Conservation (phyloP, 2,888 invertebrate species). For the Patella pellucida region DNA sequence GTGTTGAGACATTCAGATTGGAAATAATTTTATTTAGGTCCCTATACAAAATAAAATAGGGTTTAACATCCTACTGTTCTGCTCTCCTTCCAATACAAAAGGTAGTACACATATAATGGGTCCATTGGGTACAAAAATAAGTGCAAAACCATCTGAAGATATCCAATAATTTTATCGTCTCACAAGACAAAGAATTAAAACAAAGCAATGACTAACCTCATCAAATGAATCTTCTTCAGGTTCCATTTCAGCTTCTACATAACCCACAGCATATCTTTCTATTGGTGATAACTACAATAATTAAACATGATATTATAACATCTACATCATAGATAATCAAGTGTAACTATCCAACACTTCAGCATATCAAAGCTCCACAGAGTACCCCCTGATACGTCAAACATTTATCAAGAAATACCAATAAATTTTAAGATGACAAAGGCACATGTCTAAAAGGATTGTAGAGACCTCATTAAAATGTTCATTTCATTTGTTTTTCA, state of each 20-base stretch:
- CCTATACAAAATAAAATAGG: no score
- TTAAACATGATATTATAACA: not conserved
- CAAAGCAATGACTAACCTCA: not conserved
- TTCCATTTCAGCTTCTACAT: slow-evolving; percentile 89
- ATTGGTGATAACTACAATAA: slow-evolving; percentile 85
- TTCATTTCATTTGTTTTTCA: not conserved
- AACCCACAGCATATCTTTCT: slow-evolving; percentile 94
- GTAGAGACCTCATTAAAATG: not conserved
- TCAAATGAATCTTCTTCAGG: slow-evolving; percentile 75
- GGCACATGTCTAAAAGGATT: no score
- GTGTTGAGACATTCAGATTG: not conserved
- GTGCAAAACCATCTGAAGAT: no score
- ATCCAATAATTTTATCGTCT: no score
- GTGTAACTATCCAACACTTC: not conserved
- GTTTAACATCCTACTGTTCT: no score
- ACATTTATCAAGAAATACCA: no score
- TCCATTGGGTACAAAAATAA: no score
- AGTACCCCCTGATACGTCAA: no score
- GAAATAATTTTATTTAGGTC: not conserved
- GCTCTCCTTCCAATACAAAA: not conserved
- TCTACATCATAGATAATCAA: not conserved
- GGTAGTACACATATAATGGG: not conserved
- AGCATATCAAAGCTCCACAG: not conserved
- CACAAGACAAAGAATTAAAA: no score
- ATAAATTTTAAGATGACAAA: not conserved